A percentile compares a stretch with the other conserved stretches of the same genome.
These are phyloP conservation scores for Timema podura DNA, from an alignment of 2,888 invertebrate genomes.

Conservation along the genomic window DNA sequence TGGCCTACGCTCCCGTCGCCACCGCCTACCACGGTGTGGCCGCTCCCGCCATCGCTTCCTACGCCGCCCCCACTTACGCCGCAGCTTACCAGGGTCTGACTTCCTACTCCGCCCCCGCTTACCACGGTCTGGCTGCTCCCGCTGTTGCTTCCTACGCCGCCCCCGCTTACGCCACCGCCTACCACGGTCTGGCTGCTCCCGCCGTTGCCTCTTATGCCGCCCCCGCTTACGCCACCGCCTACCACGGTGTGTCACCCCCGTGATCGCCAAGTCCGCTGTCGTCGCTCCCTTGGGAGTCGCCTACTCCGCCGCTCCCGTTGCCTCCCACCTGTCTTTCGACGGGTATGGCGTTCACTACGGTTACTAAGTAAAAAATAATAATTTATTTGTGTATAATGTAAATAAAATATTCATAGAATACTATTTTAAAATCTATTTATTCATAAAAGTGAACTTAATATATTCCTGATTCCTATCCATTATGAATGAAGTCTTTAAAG, in stretches of 20 bases:
- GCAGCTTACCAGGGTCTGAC: conserved; percentile 40
- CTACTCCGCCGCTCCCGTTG: conserved; percentile 32
- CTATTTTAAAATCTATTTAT: no score
- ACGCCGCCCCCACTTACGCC: conserved; percentile 28
- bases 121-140: conserved; percentile 38
- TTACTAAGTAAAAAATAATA: conserved; percentile 20
- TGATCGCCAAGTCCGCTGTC: conserved; percentile 19
- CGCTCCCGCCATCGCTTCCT: conserved; percentile 47
- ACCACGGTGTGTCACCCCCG: conserved; percentile 18
- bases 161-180: conserved; percentile 54
- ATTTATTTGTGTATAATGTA: no score
- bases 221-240: conserved; percentile 34
- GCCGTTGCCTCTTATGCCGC: conserved; percentile 36
- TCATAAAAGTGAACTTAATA: no score
- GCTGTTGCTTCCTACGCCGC: conserved; percentile 58
- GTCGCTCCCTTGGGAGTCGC: conserved; percentile 32
- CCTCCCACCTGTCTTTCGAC: conserved; percentile 31
- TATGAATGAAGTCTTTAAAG: no score
- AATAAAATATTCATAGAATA: no score
- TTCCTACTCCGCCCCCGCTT: conserved; percentile 36
- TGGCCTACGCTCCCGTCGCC: conserved; percentile 23
- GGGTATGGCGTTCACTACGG: conserved; percentile 32
- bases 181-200: conserved; percentile 34
- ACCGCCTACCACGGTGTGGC: conserved; percentile 38
- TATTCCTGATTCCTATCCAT: no score